Evolutionary conservation across 2,113 vertebrate genomes (phyloP), one percentile per base, ranked within the genome.

Genomic region (Tympanuchus pallidicinctus): DNA sequence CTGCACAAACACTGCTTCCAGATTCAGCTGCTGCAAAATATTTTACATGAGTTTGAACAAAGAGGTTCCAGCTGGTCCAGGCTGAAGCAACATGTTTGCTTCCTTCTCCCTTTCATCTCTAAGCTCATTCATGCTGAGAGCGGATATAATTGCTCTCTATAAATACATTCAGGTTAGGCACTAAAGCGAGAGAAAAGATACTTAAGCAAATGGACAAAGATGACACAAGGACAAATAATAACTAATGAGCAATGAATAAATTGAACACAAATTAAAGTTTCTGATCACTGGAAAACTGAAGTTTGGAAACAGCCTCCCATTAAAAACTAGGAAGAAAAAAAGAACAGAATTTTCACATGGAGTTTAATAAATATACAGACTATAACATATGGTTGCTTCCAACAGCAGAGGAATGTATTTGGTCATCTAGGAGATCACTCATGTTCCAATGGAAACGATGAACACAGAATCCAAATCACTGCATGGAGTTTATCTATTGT

Each of bases 151-250:
- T 96, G 92, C 93, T 92, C 95, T 90, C 90, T 84, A 90, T 95
- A 96, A 95, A 96, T 93, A 95, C 93, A 95, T 96, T 96, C 95
- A 96, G 96, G 96, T 96, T 96, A 96, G 93, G 93, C 93, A 96
- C 73, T 96, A 96, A 96, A 95, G 93, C 57, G 52, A 94, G 88
- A 95, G 82, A 92, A 94, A 96, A 71, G 82, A 95, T 96, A 93
- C 93, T 96, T 95, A 86, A 96, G 93, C 83, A 94, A 96, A 92
- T 72, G 93, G 95, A 93, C 93, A 96, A 81, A 48, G 76, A 95
- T 30, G 95, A 96, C 90, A 90, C 69, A 92, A 90, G 86, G 89
- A 91, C 79, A 94, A 96, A 93, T 71, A 60, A 92, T 92, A 94
- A 92, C 93, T 96, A 95, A 96, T 88, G 86, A 96, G 73, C 43